phyloP scores from a whole-genome alignment of 2,113 vertebrate genomes.

The Trematomus loennbergii region DNA sequence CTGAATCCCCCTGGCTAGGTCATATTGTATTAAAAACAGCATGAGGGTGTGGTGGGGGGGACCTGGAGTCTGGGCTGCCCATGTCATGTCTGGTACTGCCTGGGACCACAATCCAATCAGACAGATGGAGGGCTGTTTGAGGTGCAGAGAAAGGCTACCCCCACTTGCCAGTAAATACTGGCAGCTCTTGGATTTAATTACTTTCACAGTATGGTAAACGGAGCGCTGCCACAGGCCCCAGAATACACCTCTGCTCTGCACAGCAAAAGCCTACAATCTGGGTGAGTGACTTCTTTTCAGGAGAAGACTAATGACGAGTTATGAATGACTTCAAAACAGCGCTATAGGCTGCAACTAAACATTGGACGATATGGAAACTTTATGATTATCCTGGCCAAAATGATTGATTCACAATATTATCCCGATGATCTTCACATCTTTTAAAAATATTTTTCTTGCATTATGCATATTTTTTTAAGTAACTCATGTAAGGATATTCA shows the following conservation, averaged over 20 bases:
- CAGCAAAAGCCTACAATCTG: constrained; percentile 49
- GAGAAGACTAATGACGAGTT: constrained; percentile 58
- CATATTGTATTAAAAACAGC: constrained; percentile 70
- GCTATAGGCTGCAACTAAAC: too few species aligned
- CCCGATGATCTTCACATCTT: too few species aligned
- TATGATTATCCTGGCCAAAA: too few species aligned
- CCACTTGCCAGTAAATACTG: constrained; percentile 82
- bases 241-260: constrained; percentile 68
- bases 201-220: constrained; percentile 86
- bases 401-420: too few species aligned
- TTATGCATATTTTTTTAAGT: too few species aligned
- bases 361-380: too few species aligned
- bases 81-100: constrained; percentile 71
- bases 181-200: constrained; percentile 85
- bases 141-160: constrained; percentile 62
- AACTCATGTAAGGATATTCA: too few species aligned
- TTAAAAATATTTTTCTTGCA: too few species aligned
- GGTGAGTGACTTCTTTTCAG: constrained; percentile 45
- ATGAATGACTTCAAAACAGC: constrained; percentile 42
- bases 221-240: constrained; percentile 74
- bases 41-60: constrained; percentile 53
- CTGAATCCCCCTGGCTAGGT: constrained; percentile 67
- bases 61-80: constrained; percentile 43
- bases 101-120: constrained; percentile 81
- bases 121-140: constrained; percentile 83